Evolutionary conservation across 2,113 vertebrate genomes (phyloP), one percentile per base, ranked within the genome.

Genomic region (Anas platyrhynchos): DNA sequence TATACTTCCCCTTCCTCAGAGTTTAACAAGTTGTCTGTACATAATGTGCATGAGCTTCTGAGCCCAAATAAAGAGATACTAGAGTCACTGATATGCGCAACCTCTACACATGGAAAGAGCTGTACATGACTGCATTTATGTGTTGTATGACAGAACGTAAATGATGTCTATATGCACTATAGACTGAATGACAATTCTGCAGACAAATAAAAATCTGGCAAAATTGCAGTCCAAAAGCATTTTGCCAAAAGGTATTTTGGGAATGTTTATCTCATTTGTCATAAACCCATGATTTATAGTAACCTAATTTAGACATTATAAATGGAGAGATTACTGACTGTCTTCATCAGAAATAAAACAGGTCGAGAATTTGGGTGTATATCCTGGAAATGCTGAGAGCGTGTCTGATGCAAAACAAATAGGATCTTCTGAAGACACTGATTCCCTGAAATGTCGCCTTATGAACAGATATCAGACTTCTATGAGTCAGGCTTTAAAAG

Each of bases 221-320:
- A 83, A 96, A 95, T 52, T 88, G 52, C 76, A 78, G 48, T 93
- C 83, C 79, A 83, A 94, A 96, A 86, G 61, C 65, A 56, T 74
- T 96, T 96, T 94, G 85, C 94, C 93, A 96, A 93, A 93, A 94
- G 89, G 52, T 95, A 96, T 96, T 96, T 95, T 83, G 63, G 82
- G 89, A 95, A 78, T 74, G 72, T 93, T 94, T 91, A 72, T 84
- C 68, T 93, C 82, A 80, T 96, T 94, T 93, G 93, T 95, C 89
- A 93, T 91, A 96, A 96, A 96, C 76, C 72, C 0, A 0, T 90
- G 85, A 93, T 94, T 94, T 96, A 91, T 88, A 93, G 79, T 89
- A 96, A 94, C 88, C 83, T 93, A 86, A 93, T 96, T 83, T 89
- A 96, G 75, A 77, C 43, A 34, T 76, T 91, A 5, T 86, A 91